These are phyloP conservation scores for Orycteropus afer DNA, from an alignment of 2,113 vertebrate genomes.

Conservation along the genomic window DNA sequence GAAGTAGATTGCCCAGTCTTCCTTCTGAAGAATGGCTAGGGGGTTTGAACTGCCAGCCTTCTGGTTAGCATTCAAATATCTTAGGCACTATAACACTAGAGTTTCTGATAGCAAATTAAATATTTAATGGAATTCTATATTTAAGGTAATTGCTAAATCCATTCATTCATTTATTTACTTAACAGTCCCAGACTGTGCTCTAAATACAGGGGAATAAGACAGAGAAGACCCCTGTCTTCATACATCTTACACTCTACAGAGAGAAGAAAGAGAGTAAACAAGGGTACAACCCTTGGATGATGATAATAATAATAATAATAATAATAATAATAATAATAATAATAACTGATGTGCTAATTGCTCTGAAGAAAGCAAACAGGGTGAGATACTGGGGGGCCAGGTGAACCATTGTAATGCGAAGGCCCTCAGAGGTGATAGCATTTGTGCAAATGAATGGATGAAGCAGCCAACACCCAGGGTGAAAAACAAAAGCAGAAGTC, in stretches of 20 bases:
- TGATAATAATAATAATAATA: too few species aligned
- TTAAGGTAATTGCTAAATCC: background rate
- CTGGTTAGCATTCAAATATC: too few species aligned
- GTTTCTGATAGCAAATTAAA: background rate
- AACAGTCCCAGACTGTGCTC: accelerated
- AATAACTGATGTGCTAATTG: too few species aligned
- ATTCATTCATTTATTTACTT: background rate
- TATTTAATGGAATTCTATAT: background rate
- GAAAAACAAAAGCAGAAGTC: accelerated
- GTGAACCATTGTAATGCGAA: accelerated
- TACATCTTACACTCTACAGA: background rate
- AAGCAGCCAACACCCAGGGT: background rate
- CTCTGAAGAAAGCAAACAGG: background rate
- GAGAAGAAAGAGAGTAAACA: background rate
- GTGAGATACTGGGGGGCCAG: background rate
- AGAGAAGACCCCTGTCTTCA: too few species aligned
- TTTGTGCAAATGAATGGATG: background rate
- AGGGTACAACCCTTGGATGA: background rate
- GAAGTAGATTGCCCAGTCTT: too few species aligned
- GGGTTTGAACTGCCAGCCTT: too few species aligned
- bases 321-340: too few species aligned
- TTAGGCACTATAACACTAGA: too few species aligned
- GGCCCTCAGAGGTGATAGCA: background rate
- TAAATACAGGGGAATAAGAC: background rate
- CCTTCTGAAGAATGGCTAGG: too few species aligned